phyloP scores from a whole-genome alignment of 2,888 invertebrate genomes.

The Tillus elongatus region DNA sequence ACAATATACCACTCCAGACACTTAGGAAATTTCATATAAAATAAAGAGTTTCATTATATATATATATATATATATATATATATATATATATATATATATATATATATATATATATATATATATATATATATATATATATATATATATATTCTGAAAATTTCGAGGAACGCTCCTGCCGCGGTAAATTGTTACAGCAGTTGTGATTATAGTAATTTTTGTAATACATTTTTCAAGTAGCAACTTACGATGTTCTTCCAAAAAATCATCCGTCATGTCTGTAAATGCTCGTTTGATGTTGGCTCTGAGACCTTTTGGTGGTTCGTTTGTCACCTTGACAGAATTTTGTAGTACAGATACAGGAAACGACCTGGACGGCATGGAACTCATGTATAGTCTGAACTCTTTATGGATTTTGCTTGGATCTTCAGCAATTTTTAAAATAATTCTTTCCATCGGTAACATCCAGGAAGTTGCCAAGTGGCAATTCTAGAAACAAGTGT shows the following conservation, averaged over 20 bases:
- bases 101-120: no score
- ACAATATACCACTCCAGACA: no score
- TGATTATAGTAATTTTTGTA: no score
- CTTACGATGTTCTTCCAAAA: constrained; percentile 72
- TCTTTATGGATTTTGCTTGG: constrained; percentile 55
- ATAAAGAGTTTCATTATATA: no score
- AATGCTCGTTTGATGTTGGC: constrained; percentile 82
- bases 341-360: constrained; percentile 82
- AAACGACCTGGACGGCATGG: constrained; percentile 79
- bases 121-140: no score
- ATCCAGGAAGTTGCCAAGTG: constrained; percentile 93
- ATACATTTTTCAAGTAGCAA: no score
- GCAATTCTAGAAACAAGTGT: constrained; percentile 75
- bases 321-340: constrained; percentile 89
- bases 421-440: constrained; percentile 61
- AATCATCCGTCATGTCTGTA: constrained; percentile 64
- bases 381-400: constrained; percentile 79
- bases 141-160: no score
- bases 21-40: no score
- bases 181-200: no score
- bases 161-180: no score
- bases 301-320: constrained; percentile 84
- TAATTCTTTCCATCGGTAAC: constrained; percentile 69
- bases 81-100: no score
- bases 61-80: no score